Conservation (phyloP, 2,797 vertebrate genomes). For the Cuculus canorus region DNA sequence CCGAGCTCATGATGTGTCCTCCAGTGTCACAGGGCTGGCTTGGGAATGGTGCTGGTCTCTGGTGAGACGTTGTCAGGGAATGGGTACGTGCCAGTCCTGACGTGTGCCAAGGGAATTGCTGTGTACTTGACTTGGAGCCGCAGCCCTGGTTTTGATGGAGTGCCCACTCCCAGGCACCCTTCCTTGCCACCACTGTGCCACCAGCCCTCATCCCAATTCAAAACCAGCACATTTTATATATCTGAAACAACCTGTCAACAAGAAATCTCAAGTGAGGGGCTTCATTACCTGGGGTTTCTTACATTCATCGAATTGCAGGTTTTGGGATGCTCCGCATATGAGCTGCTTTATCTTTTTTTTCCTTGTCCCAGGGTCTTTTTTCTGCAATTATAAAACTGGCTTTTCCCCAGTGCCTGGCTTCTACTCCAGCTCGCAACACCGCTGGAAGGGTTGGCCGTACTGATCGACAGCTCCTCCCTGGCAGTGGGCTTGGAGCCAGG, state of each 20-base stretch:
- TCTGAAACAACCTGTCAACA: not conserved
- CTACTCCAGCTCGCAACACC: rapidly evolving
- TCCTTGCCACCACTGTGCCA: not conserved
- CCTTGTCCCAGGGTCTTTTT: not conserved
- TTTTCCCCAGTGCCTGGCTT: not conserved
- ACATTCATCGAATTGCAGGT: not conserved
- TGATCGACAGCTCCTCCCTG: not conserved
- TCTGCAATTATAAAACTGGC: not conserved
- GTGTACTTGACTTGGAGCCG: not conserved
- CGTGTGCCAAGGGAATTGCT: not conserved
- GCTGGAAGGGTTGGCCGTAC: not conserved
- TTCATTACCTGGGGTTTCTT: not conserved
- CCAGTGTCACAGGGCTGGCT: rapidly evolving
- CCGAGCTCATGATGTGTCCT: not conserved
- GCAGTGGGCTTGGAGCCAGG: not conserved
- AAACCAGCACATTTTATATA: not conserved
- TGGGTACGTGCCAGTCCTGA: not conserved
- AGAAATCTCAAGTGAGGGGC: not conserved
- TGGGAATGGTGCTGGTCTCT: not conserved
- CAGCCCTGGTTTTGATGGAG: not conserved
- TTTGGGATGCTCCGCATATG: not conserved
- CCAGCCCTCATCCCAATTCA: not conserved
- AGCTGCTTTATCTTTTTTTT: no score
- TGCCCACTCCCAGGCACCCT: not conserved
- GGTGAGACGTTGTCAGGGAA: not conserved